phyloP scores from a whole-genome alignment of 1,140 invertebrate genomes.

The Drosophila azteca region DNA sequence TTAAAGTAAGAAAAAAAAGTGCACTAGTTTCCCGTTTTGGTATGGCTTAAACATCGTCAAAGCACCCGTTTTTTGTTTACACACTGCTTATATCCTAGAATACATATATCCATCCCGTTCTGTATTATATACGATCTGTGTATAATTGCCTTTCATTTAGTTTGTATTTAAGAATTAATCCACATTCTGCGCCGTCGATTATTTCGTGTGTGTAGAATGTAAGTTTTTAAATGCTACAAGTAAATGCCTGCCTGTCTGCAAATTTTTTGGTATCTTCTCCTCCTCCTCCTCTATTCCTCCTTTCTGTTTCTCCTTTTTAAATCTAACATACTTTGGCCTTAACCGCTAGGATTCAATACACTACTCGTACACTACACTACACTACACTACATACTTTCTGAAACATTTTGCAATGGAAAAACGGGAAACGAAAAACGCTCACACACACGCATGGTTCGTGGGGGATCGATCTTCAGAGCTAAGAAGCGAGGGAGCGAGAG shows the following conservation, averaged over 20 bases:
- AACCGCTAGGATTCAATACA: slow-evolving; percentile 37
- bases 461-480: slow-evolving; percentile 15
- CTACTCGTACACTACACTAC: slow-evolving; percentile 46
- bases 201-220: slow-evolving; percentile 38
- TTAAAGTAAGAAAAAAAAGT: slow-evolving; percentile 71
- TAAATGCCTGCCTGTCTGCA: slow-evolving; percentile 62
- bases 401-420: slow-evolving; percentile 48
- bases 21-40: slow-evolving; percentile 5
- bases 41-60: slow-evolving; percentile 6
- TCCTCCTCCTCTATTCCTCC: slow-evolving; percentile 12
- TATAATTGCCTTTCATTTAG: slow-evolving; percentile 42
- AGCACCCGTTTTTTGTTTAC: slow-evolving; percentile 15
- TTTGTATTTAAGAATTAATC: slow-evolving; percentile 25
- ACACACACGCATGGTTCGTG: slow-evolving; percentile 17
- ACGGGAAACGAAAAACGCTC: slow-evolving; percentile 18
- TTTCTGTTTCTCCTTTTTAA: slow-evolving; percentile 48
- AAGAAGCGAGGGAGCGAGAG: slow-evolving; percentile 14
- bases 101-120: too few species aligned
- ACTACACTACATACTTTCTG: slow-evolving; percentile 49
- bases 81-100: too few species aligned
- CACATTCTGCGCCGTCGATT: slow-evolving; percentile 13
- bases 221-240: slow-evolving; percentile 67
- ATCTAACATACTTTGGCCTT: slow-evolving; percentile 73
- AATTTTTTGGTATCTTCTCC: slow-evolving; percentile 41
- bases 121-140: slow-evolving; percentile 41